These are phyloP conservation scores for Hypsibius dujardini DNA, from an alignment of 1,140 invertebrate genomes.

Conservation along the genomic window DNA sequence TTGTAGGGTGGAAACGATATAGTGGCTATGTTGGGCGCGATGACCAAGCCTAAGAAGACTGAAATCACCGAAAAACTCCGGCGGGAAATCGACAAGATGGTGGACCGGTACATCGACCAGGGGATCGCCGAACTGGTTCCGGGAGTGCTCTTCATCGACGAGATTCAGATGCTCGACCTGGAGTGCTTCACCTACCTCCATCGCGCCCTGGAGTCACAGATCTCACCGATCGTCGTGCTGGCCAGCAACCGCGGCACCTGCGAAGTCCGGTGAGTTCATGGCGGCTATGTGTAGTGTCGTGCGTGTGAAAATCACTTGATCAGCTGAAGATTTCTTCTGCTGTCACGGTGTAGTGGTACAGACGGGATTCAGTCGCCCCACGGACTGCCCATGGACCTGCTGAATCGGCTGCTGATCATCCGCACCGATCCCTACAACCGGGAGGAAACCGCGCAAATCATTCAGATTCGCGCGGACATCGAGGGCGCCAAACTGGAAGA, in stretches of 20 bases:
- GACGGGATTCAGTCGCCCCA: conserved; percentile 83
- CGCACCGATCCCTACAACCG: conserved; percentile 63
- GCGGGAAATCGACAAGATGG: conserved; percentile 96
- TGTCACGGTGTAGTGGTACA: conserved; percentile 62
- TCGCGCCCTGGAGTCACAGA: conserved; percentile 82
- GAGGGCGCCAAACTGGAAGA: conserved; percentile 73
- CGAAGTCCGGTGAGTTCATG: conserved; percentile 55
- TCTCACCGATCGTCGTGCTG: conserved; percentile 97
- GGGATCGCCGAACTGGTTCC: conserved; percentile 96
- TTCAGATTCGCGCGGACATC: conserved; percentile 69
- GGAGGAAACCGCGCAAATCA: conserved; percentile 60
- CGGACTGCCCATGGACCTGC: conserved; percentile 78
- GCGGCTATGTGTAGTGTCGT: too few species aligned
- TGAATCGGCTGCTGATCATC: conserved; percentile 83
- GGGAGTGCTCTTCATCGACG: conserved; percentile 98
- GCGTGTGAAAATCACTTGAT: too few species aligned
- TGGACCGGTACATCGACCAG: conserved; percentile 97
- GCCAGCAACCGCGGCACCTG: conserved; percentile 95
- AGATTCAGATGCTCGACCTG: conserved; percentile 98
- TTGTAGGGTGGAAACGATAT: conserved; percentile 77
- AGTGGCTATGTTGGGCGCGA: conserved; percentile 93
- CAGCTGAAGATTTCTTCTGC: too few species aligned
- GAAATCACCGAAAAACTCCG: conserved; percentile 98
- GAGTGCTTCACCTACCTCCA: conserved; percentile 99
- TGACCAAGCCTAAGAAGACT: conserved; percentile 98